Evolutionary conservation across 2,113 vertebrate species (phyloP).

Genomic region (Pachyramphus minor): DNA sequence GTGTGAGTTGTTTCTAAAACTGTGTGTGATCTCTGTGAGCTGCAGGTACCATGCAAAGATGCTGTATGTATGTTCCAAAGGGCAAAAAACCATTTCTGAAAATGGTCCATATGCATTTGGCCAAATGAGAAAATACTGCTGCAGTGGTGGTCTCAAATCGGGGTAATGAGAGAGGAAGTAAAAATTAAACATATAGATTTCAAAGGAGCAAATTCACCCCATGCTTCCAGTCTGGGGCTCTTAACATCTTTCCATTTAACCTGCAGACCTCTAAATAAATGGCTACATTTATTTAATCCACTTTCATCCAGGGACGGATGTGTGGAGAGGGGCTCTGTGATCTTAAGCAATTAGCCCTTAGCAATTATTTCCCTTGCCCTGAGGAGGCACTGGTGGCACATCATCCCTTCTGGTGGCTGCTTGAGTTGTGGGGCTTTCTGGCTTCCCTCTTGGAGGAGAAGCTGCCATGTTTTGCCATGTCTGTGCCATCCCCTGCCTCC

Average conservation of each 20-base stretch:
- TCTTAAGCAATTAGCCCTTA: neutral
- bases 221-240: fast-evolving
- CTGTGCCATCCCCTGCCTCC: neutral
- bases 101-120: neutral
- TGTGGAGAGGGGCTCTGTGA: neutral
- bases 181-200: neutral
- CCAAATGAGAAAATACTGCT: neutral
- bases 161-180: neutral
- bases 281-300: neutral
- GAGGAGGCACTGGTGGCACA: fast-evolving
- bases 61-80: neutral
- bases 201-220: neutral
- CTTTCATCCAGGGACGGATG: fast-evolving
- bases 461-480: neutral
- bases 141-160: neutral
- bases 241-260: neutral
- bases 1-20: neutral
- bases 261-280: neutral
- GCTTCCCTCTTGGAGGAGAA: neutral
- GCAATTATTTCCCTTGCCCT: neutral
- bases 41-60: neutral
- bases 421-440: neutral
- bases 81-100: neutral
- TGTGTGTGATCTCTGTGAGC: neutral
- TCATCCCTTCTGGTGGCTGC: neutral